These are phyloP conservation scores for Staurois parvus DNA, from an alignment of 2,797 vertebrate species.

Conservation along the genomic window DNA sequence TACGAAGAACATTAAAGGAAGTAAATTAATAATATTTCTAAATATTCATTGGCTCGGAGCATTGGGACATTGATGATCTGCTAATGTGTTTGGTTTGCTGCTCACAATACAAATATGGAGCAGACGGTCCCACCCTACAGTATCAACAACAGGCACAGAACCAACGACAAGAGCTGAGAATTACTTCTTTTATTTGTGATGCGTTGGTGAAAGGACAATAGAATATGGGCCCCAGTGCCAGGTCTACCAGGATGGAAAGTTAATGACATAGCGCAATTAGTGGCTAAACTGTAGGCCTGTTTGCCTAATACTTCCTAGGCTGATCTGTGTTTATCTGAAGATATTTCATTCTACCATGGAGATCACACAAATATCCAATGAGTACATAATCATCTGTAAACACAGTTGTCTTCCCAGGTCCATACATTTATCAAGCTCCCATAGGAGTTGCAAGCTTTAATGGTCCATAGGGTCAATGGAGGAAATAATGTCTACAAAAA, in stretches of 20 bases:
- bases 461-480: background rate
- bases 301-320: background rate
- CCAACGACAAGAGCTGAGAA: slow-evolving; percentile 53
- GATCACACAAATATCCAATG: background rate
- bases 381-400: background rate
- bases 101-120: slow-evolving; percentile 69
- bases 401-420: background rate
- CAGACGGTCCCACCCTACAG: slow-evolving; percentile 67
- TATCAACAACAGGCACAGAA: slow-evolving; percentile 52
- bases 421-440: background rate
- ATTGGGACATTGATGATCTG: slow-evolving; percentile 64
- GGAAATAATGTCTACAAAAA: too few species aligned
- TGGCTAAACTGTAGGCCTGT: slow-evolving; percentile 26
- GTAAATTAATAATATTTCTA: slow-evolving; percentile 74
- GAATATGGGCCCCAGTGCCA: slow-evolving; percentile 16
- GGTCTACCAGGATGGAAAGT: slow-evolving; percentile 57
- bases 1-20: slow-evolving; percentile 73
- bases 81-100: slow-evolving; percentile 65
- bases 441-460: background rate
- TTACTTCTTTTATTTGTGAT: slow-evolving; percentile 43
- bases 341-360: background rate
- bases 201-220: slow-evolving; percentile 38
- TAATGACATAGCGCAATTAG: slow-evolving; percentile 61
- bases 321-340: slow-evolving; percentile 11
- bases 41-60: slow-evolving; percentile 67